A percentile compares a stretch with the other conserved stretches of the same genome.
Conservation (phyloP, 2,888 invertebrate species). For the Calameuta filiformis region DNA sequence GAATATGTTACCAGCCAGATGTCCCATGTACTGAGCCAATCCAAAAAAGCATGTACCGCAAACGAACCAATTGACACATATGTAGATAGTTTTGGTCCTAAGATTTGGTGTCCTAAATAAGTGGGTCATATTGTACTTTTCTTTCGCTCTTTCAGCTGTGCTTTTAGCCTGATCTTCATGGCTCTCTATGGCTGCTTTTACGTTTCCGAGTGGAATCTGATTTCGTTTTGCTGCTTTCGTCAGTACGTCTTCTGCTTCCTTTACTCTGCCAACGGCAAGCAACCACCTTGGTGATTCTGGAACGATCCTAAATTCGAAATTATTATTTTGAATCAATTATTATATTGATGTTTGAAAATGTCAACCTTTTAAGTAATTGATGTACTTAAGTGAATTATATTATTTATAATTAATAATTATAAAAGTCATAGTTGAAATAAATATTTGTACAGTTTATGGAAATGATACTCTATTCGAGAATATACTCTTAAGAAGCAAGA, state of each 20-base stretch:
- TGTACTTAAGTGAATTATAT: neutral
- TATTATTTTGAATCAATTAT: neutral
- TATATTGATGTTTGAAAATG: neutral
- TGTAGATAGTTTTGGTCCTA: slow-evolving; percentile 60
- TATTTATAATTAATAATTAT: neutral
- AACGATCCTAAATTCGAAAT: slow-evolving; percentile 58
- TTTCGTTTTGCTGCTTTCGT: slow-evolving; percentile 63
- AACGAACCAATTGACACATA: slow-evolving; percentile 68
- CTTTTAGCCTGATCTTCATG: slow-evolving; percentile 37
- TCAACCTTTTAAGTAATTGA: no score
- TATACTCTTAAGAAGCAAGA: neutral
- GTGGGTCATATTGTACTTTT: slow-evolving; percentile 62
- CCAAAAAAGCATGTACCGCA: slow-evolving; percentile 72
- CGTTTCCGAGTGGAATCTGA: slow-evolving; percentile 55
- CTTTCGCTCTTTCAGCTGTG: slow-evolving; percentile 64
- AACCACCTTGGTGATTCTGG: slow-evolving; percentile 69
- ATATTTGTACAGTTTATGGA: neutral
- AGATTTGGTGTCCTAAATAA: slow-evolving; percentile 63
- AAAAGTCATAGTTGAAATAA: neutral
- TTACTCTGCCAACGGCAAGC: slow-evolving; percentile 61
- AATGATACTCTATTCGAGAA: neutral
- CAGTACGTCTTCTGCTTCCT: slow-evolving; percentile 62
- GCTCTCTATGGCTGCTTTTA: slow-evolving; percentile 49
- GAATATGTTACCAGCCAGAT: slow-evolving; percentile 68
- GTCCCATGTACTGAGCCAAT: slow-evolving; percentile 68